Evolutionary conservation across 2,113 vertebrate genomes (phyloP), one percentile per base, ranked within the genome.

Genomic region (Odocoileus hemionus): DNA sequence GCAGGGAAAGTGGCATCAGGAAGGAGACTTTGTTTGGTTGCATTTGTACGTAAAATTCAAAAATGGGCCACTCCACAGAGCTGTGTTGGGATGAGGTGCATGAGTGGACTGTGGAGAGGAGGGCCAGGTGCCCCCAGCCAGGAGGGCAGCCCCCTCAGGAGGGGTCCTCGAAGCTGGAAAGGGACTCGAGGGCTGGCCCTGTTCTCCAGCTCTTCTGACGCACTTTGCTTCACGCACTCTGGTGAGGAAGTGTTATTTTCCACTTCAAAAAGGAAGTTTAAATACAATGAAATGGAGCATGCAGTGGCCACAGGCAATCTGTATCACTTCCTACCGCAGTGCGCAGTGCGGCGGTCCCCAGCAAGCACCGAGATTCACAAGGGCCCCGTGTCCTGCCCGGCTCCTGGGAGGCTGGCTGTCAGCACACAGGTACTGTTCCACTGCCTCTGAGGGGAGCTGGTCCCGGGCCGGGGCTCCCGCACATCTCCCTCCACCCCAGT

Each of bases 301-400:
- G 21, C 21, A 3, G 80, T 15, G 12, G 52, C 80, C 52, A 39
- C 21, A 1, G 6, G 7, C 7, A 0, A 5, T 36, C 80, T 39
- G 33, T 9, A 25, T 16, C 23, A 2, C 12, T 15, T 55, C n/a
- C 52, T 55, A 52, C 52, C 1, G 7, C 33, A 9, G 33, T 7
- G 7, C 0, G 2, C 21, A 9, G 52, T 7, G 7, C 0, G 2
- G 12, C 1, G 0, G 13, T 54, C 21, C 80, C n/a, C 52, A 14
- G 33, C 33, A 39, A 55, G 80, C n/a, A 3, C 0, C 5, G n/a
- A 15, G n/a, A 26, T 26, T 39, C 3, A 1, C 50, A 5, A 5
- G 52, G 52, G 13, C 80, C 52, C 80, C 0, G 0, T 5, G 21
- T 39, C 52, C 33, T 26, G 52, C 80, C 52, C 0, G n/a, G 52